Conservation (phyloP, 2,113 vertebrate genomes). For the Datnioides undecimradiatus region DNA sequence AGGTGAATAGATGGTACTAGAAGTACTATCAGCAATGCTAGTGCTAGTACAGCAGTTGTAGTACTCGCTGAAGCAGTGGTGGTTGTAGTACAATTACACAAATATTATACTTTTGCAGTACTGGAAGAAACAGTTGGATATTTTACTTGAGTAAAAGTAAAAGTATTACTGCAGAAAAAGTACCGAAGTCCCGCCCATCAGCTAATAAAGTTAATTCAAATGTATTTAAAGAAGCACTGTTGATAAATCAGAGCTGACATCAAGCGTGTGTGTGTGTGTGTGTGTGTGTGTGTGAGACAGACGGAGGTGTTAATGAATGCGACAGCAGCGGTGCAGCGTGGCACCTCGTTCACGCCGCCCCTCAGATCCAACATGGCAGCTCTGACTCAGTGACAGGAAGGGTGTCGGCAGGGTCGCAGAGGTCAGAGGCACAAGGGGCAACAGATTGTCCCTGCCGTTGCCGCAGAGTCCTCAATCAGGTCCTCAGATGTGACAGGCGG, state of each 20-base stretch:
- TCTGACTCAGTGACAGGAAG: slow-evolving; percentile 21
- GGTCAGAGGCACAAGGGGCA: slow-evolving; percentile 6
- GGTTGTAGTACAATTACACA: too few species aligned
- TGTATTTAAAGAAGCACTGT: neutral
- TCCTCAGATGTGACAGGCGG: slow-evolving; percentile 30
- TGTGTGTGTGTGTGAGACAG: slow-evolving; percentile 2
- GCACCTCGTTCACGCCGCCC: slow-evolving; percentile 33
- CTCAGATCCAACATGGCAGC: slow-evolving; percentile 59
- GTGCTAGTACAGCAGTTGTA: too few species aligned
- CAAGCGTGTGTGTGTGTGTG: slow-evolving; percentile 9
- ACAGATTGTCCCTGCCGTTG: slow-evolving; percentile 43
- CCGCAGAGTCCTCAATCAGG: slow-evolving; percentile 38
- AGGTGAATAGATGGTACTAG: too few species aligned
- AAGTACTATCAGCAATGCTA: too few species aligned
- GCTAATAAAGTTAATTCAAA: neutral
- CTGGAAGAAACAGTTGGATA: too few species aligned
- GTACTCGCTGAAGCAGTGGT: too few species aligned
- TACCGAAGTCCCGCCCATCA: too few species aligned
- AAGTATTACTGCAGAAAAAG: too few species aligned
- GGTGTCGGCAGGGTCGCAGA: neutral
- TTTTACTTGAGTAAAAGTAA: too few species aligned
- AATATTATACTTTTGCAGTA: too few species aligned
- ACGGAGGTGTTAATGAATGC: slow-evolving; percentile 34
- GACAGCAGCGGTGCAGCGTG: slow-evolving; percentile 15
- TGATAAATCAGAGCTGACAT: neutral